phyloP scores from a whole-genome alignment of 2,888 invertebrate genomes.

The Antitype chi region DNA sequence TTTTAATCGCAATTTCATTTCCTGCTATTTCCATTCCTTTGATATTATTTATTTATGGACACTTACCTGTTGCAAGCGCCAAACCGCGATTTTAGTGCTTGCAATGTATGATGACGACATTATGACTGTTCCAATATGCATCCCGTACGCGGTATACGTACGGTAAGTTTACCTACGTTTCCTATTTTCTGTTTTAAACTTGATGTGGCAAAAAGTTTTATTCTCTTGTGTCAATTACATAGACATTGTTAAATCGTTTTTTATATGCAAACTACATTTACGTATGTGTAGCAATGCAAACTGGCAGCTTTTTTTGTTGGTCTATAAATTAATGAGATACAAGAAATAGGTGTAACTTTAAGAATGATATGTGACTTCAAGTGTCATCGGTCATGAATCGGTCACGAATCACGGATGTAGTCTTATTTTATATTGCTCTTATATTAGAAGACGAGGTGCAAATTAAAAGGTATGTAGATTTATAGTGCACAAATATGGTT shows the following conservation, averaged over 20 bases:
- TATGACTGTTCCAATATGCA: not conserved
- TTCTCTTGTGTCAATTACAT: not conserved
- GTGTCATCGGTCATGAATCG: constrained; percentile 38
- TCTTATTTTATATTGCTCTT: constrained; percentile 1
- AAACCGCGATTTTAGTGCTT: not conserved
- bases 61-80: not conserved
- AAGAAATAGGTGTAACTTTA: constrained; percentile 47
- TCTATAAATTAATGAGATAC: constrained; percentile 30
- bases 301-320: constrained; percentile 15
- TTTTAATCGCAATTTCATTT: not conserved
- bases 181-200: not conserved
- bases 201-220: not conserved
- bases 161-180: not conserved
- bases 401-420: constrained; percentile 38
- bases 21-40: not conserved
- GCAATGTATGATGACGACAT: not conserved
- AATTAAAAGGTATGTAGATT: constrained; percentile 16
- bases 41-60: not conserved
- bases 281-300: not conserved
- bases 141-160: not conserved
- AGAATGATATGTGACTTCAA: constrained; percentile 41
- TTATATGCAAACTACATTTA: not conserved
- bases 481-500: constrained; percentile 18
- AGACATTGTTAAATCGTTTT: not conserved
- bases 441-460: constrained; percentile 12